Conservation (phyloP, 2,888 invertebrate species). For the Kryphioiulus occultus region DNA sequence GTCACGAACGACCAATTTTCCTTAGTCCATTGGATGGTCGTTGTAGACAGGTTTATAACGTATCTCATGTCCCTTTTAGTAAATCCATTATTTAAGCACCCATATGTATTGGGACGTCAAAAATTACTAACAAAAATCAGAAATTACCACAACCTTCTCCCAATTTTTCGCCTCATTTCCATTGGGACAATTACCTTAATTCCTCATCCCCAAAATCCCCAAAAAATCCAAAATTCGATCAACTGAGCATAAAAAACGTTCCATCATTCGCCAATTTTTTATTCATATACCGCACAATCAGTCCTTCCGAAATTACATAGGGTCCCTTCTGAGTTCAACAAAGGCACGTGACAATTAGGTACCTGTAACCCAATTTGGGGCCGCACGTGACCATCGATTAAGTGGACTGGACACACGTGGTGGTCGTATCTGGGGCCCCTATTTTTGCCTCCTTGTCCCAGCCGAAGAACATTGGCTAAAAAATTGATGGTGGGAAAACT, state of each 20-base stretch:
- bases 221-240: background rate
- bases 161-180: background rate
- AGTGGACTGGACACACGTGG: slow-evolving; percentile 18
- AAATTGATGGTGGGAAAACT: slow-evolving; percentile 11
- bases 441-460: background rate
- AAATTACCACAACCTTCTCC: background rate
- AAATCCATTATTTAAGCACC: no score
- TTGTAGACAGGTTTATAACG: no score
- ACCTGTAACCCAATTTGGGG: slow-evolving; percentile 14
- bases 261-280: slow-evolving; percentile 7
- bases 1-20: no score
- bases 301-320: background rate
- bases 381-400: slow-evolving; percentile 26
- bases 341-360: background rate
- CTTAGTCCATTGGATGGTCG: no score
- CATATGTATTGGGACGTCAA: no score
- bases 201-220: background rate
- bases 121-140: background rate
- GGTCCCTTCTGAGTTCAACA: background rate
- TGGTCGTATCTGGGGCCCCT: background rate
- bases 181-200: background rate
- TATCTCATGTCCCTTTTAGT: no score
- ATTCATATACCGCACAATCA: background rate
- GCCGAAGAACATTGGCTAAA: background rate
- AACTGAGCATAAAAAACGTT: background rate